Evolutionary conservation across 1,140 invertebrate species (phyloP), one percentile per base, ranked within the genome.

Genomic region (Drosophila eugracilis): DNA sequence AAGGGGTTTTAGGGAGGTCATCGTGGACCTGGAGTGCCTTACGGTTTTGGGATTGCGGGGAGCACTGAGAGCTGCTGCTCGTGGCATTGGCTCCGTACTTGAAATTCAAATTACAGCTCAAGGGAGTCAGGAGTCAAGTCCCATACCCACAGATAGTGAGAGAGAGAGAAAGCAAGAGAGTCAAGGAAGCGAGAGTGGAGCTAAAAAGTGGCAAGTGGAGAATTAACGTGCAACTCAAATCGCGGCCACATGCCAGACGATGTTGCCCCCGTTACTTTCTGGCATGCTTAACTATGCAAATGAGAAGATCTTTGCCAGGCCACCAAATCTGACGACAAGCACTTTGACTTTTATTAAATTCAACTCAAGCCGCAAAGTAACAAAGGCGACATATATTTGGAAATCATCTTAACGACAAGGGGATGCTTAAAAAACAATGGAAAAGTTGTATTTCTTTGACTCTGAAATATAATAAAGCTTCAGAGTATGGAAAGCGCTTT

Each of bases 81-180:
- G 55, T 62, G 60, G 60, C 60, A 60, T 62, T 50, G 50, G 50
- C 49, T 48, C 48, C 60, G 73, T 74, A 70, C 78, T 84, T 83
- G 79, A 78, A 84, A 83, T 83, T 84, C 79, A 84, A 83, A 83
- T 83, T 83, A 78, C 62, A 67, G 53, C 67, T 59, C 77, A 80
- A 80, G 77, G 77, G 77, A 78, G 53, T 24, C 17, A 17, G 26
- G n/a, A n/a, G n/a, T n/a, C n/a, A n/a, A 6, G 39, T 50, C 24
- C 14, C 50, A 45, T 15, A n/a, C 10, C 5, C 12, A 22, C 19
- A 21, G 4, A 9, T 21, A 10, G 21, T 12, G 28, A 17, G 6
- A 32, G 9, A 12, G 30, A 14, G 7, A 32, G 10, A 9, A 9
- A 12, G 9, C 9, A 12, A 15, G 24, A 10, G 7, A 32, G n/a